A percentile compares a stretch with the other conserved stretches of the same genome.
phyloP scores from a whole-genome alignment of 92 coral and sea anemone species.

The Parazoanthus atlanticus region DNA sequence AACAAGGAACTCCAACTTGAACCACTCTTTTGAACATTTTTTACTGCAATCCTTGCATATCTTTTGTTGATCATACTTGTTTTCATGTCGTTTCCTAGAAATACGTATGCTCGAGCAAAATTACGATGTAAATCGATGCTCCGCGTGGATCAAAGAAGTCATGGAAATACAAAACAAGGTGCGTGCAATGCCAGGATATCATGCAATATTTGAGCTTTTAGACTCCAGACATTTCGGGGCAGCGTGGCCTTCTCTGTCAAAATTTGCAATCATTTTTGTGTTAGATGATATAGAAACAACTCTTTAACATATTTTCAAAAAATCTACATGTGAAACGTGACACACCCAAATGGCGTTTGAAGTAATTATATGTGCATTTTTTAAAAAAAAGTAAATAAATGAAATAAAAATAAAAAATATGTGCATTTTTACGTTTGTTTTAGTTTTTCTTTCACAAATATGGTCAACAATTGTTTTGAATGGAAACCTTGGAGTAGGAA shows the following conservation, averaged over 20 bases:
- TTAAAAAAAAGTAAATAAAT: too few species aligned
- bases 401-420: too few species aligned
- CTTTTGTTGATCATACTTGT: background rate
- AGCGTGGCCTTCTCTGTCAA: background rate
- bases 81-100: conserved; percentile 53
- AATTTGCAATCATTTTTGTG: too few species aligned
- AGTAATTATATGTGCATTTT: too few species aligned
- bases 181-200: background rate
- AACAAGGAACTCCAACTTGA: too few species aligned
- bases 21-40: background rate
- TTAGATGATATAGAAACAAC: too few species aligned
- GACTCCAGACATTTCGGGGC: background rate
- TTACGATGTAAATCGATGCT: conserved; percentile 80
- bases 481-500: background rate
- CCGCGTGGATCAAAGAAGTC: conserved; percentile 88
- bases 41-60: background rate
- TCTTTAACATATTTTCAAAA: too few species aligned
- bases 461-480: background rate
- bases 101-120: conserved; percentile 79
- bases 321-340: too few species aligned
- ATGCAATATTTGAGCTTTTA: too few species aligned
- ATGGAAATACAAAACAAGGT: conserved; percentile 91
- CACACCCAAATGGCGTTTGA: too few species aligned
- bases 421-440: too few species aligned
- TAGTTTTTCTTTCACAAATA: too few species aligned